Conservation (phyloP, 2,888 invertebrate species). For the Pammene aurita region DNA sequence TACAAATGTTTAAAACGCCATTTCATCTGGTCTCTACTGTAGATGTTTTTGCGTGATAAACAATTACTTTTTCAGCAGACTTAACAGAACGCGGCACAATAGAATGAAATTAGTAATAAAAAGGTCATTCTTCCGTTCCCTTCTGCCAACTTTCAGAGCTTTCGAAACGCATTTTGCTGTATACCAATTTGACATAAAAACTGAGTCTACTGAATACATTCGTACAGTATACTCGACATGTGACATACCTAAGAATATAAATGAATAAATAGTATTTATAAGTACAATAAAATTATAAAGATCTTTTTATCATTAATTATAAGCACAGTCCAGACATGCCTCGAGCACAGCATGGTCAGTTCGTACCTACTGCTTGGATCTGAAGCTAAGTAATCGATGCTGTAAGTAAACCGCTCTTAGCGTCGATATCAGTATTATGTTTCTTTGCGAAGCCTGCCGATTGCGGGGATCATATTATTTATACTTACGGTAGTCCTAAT, state of each 20-base stretch:
- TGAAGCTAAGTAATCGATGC: slow-evolving; percentile 54
- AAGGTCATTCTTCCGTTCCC: slow-evolving; percentile 24
- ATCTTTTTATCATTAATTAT: slow-evolving; percentile 1
- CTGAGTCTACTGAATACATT: slow-evolving; percentile 16
- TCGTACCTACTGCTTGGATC: slow-evolving; percentile 56
- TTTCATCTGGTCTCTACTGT: slow-evolving; percentile 2
- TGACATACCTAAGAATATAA: not conserved
- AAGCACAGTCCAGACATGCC: slow-evolving; percentile 14
- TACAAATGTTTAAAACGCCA: not conserved
- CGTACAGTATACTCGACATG: slow-evolving; percentile 12
- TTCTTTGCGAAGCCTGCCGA: slow-evolving; percentile 41
- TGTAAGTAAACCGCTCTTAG: slow-evolving; percentile 44
- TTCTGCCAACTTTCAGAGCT: slow-evolving; percentile 26
- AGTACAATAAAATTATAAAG: not conserved
- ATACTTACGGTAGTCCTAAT: slow-evolving; percentile 1
- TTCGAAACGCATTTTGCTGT: slow-evolving; percentile 22
- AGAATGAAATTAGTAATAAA: slow-evolving; percentile 28
- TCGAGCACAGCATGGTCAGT: slow-evolving; percentile 47
- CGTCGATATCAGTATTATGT: slow-evolving; percentile 55
- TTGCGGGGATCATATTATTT: slow-evolving; percentile 36
- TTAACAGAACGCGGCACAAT: slow-evolving; percentile 10
- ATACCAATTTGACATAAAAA: slow-evolving; percentile 20
- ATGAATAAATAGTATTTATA: slow-evolving; percentile 1
- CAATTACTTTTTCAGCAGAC: slow-evolving; percentile 8
- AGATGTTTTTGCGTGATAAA: slow-evolving; percentile 6